These are phyloP conservation scores for Oreocharis arfaki DNA, from an alignment of 2,113 vertebrate genomes.

Conservation along the genomic window DNA sequence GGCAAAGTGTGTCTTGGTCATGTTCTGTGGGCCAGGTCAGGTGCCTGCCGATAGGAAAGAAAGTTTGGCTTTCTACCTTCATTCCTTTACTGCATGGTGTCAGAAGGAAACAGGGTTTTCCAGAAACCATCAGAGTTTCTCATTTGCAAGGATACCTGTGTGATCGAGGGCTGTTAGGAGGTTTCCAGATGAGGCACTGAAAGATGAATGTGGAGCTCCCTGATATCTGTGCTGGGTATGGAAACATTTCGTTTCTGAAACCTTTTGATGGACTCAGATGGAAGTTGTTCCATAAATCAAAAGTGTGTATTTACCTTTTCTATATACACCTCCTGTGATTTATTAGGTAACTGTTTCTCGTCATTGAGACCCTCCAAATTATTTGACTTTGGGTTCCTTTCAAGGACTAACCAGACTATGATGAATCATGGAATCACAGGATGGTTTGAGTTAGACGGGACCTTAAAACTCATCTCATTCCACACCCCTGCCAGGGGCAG, in stretches of 20 bases:
- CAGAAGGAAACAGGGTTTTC: not conserved
- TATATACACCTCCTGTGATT: not conserved
- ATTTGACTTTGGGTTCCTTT: not conserved
- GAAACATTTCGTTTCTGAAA: not conserved
- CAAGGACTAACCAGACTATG: not conserved
- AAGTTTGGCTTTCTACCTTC: not conserved
- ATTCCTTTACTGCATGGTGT: not conserved
- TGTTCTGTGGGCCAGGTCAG: not conserved
- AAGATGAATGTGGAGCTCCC: not conserved
- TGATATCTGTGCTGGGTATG: not conserved
- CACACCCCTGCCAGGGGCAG: accelerated
- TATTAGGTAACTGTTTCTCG: not conserved
- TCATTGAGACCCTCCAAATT: not conserved
- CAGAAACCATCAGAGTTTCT: not conserved
- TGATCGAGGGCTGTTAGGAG: not conserved
- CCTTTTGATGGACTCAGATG: not conserved
- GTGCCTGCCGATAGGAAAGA: not conserved
- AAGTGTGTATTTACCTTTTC: not conserved
- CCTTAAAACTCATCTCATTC: not conserved
- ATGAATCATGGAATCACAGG: not conserved
- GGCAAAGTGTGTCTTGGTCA: not conserved
- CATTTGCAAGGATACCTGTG: not conserved
- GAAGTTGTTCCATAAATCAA: not conserved
- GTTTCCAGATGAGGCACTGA: not conserved
- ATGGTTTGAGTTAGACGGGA: not conserved